Conservation (phyloP, 1,140 invertebrate species). For the Holcopasites calliopsidis region DNA sequence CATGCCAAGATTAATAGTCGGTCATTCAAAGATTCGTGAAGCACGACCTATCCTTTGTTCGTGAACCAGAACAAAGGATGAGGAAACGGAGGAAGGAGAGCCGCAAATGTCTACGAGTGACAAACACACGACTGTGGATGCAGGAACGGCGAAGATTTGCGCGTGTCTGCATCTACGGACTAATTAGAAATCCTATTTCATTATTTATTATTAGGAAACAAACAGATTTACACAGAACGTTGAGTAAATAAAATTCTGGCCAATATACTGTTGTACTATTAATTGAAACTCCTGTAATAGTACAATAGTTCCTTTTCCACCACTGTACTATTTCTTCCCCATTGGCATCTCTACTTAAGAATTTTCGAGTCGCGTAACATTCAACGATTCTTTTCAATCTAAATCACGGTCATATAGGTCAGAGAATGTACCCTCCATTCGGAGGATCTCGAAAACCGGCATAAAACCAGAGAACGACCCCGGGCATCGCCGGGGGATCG, state of each 20-base stretch:
- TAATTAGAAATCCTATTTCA: slow-evolving; percentile 21
- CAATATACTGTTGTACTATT: too few relatives aligned
- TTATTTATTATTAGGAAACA: too few relatives aligned
- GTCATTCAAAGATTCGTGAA: background rate
- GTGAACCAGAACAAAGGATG: too few relatives aligned
- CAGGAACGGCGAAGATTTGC: background rate
- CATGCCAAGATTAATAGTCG: background rate
- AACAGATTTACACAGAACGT: too few relatives aligned
- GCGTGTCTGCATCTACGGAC: background rate
- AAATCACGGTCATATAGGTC: background rate
- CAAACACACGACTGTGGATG: background rate
- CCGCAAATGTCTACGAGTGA: background rate
- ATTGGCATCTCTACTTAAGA: too few relatives aligned
- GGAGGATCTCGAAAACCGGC: background rate
- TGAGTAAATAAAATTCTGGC: too few relatives aligned
- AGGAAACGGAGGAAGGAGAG: background rate
- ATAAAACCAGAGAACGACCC: background rate
- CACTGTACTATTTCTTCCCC: too few relatives aligned
- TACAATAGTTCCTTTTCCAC: too few relatives aligned
- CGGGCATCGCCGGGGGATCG: background rate
- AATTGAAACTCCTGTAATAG: too few relatives aligned
- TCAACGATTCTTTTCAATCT: background rate
- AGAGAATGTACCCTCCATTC: too few relatives aligned
- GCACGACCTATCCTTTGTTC: background rate
- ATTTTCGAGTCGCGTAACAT: background rate